Base-by-base conservation (phyloP, 2,888 invertebrate genomes). In the Linyphia triangularis region DNA sequence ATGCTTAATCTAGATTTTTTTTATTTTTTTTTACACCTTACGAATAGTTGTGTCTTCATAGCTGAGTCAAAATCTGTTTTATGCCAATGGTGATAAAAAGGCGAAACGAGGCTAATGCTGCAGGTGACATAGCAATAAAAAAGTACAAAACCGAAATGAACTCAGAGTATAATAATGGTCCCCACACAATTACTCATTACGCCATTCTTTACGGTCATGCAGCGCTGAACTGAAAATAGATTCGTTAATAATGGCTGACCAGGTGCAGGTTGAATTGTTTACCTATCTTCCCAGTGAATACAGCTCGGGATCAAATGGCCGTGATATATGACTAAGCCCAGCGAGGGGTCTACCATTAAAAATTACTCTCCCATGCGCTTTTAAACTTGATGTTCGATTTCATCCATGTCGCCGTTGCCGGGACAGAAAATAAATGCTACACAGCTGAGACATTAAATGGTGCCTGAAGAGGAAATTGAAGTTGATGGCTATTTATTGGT, bases 181-280 rank as follows among this genome's bases (percentile, higher is more conserved):
- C 9, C 43, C 22, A 51, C 28, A 51, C 65, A 26, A 73, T 73
- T 43, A 79, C 37, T 79, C 79, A 79, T 79, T 77, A 69, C 24
- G 10, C 33, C 33, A 65, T 72, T 72, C 72, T 79, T 30, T 65
- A 22, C 37, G 72, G 37, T 79, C 72, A 65, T 79, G 72, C 63
- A 63, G 43, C 73, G 63, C 28, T 77, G 73, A 69, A 30, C 59
- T 43, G 69, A 77, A 69, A 70, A 85, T 77, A 72, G 85, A 85
- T 85, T 78, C 59, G 70, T 59, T 77, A 69, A 70, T 85, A 73
- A 79, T 79, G 79, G 43, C 26, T 22, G 59, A 40, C 86, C 86
- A 88, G 86, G 86, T 88, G 86, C 75, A 73, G n/a, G 40, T 16
- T 63, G 63, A 43, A 88, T 65, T 82, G 81, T 81, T 78, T 82